These are phyloP conservation scores for Mythimna loreyi DNA, from an alignment of 2,888 invertebrate species.

Conservation along the genomic window DNA sequence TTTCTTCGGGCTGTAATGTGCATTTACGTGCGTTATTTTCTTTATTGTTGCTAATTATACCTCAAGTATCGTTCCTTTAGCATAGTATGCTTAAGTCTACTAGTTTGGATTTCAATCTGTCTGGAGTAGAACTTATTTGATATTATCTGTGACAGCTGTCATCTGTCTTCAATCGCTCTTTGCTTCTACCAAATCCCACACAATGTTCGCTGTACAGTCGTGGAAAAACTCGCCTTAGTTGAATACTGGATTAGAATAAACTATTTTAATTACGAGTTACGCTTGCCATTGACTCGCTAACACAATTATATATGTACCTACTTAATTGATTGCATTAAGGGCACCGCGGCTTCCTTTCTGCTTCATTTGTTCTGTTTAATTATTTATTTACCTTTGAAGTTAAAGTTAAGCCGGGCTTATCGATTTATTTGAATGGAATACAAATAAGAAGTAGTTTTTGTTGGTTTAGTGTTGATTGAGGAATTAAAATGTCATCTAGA, in stretches of 20 bases:
- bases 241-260: slow-evolving; percentile 79
- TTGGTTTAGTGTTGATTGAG: background rate
- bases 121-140: background rate
- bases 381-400: slow-evolving; percentile 63
- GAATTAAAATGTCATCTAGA: background rate
- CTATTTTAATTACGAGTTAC: slow-evolving; percentile 83
- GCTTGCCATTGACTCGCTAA: slow-evolving; percentile 74
- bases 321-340: slow-evolving; percentile 73
- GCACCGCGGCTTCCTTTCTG: slow-evolving; percentile 64
- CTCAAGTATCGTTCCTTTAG: background rate
- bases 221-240: slow-evolving; percentile 81
- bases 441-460: background rate
- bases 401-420: slow-evolving; percentile 35
- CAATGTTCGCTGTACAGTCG: slow-evolving; percentile 73
- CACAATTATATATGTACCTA: slow-evolving; percentile 74
- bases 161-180: slow-evolving; percentile 53
- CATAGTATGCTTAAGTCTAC: background rate
- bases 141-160: background rate
- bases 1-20: background rate
- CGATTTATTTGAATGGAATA: slow-evolving; percentile 34
- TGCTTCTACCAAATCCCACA: slow-evolving; percentile 59
- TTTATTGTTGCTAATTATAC: background rate
- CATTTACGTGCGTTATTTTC: background rate
- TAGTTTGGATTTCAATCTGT: background rate
- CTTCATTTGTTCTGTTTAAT: slow-evolving; percentile 71